Base-by-base conservation (phyloP, 2,888 invertebrate species). In the Epinotia demarniana region DNA sequence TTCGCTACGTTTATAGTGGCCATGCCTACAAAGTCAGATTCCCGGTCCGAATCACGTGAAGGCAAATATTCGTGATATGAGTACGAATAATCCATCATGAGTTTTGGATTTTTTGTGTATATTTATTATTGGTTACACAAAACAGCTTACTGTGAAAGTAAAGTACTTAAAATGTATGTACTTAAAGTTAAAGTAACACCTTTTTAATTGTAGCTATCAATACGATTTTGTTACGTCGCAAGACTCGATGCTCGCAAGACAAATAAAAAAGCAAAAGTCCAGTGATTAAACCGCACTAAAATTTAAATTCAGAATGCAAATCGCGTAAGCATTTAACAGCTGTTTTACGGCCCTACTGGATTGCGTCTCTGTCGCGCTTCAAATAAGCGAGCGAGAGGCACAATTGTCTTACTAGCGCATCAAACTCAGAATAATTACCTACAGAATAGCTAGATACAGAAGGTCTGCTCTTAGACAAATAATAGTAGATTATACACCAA, bases 251-350 rank as follows among this genome's bases (percentile, higher is more conserved):
- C 2, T 27, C 12, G 19, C 57, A 23, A 43, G 4, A n/a, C 2
- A 58, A 43, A 68, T 68, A 68, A 68, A 67, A 73, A 73, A 55
- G 13, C 57, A 71, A 61, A 73, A 49, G 60, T 39, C 63, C 55
- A 67, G 66, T 46, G 66, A 75, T 75, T 71, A 75, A 75, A 75
- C 33, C 60, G 64, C 75, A 66, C 12, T 75, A 66, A 75, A 53
- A 66, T 53, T 57, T 18, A 53, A 58, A 61, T 66, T 75, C 39
- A 9, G 66, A 75, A 75, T 71, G 75, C 71, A 71, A 71, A 75
- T 71, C 66, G 61, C 75, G 66, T 74, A 16, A 58, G 33, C 63
- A 43, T 67, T 75, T 75, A 61, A 75, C 75, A 71, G 75, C 75
- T 66, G 23, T 71, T 75, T 75, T 75, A 75, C 74, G 60, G 64